Evolutionary conservation across 2,797 vertebrate species (phyloP), one percentile per base, ranked within the genome.

Genomic region (Chaetodon trifasciatus): DNA sequence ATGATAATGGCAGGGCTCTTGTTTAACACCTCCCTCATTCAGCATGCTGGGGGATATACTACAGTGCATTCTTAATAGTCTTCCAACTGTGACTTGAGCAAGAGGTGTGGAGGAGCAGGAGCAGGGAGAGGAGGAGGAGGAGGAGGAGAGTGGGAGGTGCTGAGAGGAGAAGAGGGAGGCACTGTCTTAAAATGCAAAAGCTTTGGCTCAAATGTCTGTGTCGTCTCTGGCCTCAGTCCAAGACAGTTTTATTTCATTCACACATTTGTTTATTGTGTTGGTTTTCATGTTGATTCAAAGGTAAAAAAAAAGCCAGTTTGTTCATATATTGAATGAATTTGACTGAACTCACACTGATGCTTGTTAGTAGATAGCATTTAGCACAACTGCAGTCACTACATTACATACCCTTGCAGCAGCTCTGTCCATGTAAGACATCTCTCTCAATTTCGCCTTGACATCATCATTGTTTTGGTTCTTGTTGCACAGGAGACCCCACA

Each of bases 31-130:
- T 83, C 74, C 60, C 73, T 85, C 66, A 78, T 83, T 89, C 73
- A 79, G 61, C 76, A 58, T 32, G 75, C 70, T 46, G 71, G 76
- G 81, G 75, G 74, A 80, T 57, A 85, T 40, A 83, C 82, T 73
- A 52, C 39, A 77, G 77, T 71, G 73, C 76, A 90, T 82, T 87
- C 84, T 91, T 77, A 88, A 88, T 87, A 78, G 85, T 89, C 85
- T 74, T 75, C 88, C 77, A 90, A 92, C 89, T 93, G 91, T 91
- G 91, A 91, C 87, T 86, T 66, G 73, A 86, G 85, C 58, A 82
- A 81, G 88, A 86, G 73, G 82, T 90, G 79, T 79, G 70, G 78
- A 76, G 63, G 76, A 69, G 65, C 50, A 53, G 49, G 61, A 47
- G 39, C 1, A 28, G 28, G 32, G 76, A 75, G 9, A 42, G 23